Base-by-base conservation (phyloP, 2,113 vertebrate species). In the Sturnus vulgaris region DNA sequence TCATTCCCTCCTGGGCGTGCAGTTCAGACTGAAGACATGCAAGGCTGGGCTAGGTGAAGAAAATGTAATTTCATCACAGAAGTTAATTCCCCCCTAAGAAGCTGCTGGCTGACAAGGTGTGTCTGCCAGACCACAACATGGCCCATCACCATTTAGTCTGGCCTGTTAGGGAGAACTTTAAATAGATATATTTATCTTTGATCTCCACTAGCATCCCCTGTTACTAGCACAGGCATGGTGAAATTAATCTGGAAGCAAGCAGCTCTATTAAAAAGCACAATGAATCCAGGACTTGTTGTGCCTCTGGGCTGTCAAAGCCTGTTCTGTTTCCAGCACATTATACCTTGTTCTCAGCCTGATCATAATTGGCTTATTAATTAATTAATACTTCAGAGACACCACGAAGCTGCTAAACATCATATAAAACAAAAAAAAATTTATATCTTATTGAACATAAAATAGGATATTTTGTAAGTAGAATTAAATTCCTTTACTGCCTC, bases 311-410 rank as follows among this genome's bases (percentile, higher is more conserved):
- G 66, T 46, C 87, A 31, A 33, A 88, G 42, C 44, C 61, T 93
- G 37, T 71, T 93, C 73, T 79, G n/a, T 91, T 85, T 82, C 66
- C 75, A 85, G 71, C 40, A 88, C 44, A 79, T 82, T 93, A 76
- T 87, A 87, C 70, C 73, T 87, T 82, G 30, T 70, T 66, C 84
- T 71, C 57, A 87, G 61, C 49, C 44, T 82, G 57, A 75, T 80
- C 75, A 49, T 85, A 96, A 94, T 80, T 90, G 75, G 71, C 71
- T 92, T 88, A 90, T 93, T 90, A 94, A 92, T 94, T 91, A 87
- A 70, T 65, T 85, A 82, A 79, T 84, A 60, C 85, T 88, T 82
- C 33, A 89, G 70, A 91, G 88, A 76, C 64, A 88, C 66, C 0
- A 0, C 64, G 61, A 88, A 91, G 72, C 85, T 80, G 49, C 66